Conservation (phyloP, 2,113 vertebrate species). For the Colaptes auratus region DNA sequence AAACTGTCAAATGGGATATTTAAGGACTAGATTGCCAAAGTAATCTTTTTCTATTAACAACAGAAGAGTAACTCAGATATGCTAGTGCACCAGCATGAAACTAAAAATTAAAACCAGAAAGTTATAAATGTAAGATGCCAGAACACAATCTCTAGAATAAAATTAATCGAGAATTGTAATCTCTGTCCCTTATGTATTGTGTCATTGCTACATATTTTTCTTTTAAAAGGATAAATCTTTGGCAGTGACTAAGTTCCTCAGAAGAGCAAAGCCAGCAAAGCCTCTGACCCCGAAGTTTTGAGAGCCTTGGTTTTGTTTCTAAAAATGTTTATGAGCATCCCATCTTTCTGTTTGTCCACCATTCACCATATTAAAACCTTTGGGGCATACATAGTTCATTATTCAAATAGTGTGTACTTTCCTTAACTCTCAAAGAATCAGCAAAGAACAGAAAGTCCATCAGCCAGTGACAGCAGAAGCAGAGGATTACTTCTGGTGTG, state of each 20-base stretch:
- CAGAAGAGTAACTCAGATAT: not conserved
- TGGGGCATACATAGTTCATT: not conserved
- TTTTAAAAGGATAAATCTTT: not conserved
- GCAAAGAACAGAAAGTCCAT: not conserved
- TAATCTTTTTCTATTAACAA: not conserved
- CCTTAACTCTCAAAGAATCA: not conserved
- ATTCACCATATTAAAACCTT: not conserved
- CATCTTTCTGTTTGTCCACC: accelerated
- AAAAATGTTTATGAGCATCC: not conserved
- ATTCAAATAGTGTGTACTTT: not conserved
- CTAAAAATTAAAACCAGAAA: not conserved
- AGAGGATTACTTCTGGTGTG: not conserved
- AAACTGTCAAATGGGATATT: not conserved
- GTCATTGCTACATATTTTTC: not conserved
- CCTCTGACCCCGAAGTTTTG: accelerated
- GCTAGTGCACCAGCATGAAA: not conserved
- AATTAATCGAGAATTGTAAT: not conserved
- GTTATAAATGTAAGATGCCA: accelerated
- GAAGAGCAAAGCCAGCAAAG: not conserved
- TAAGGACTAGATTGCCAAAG: not conserved
- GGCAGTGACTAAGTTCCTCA: not conserved
- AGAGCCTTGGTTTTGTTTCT: not conserved
- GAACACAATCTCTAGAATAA: not conserved
- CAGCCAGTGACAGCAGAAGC: not conserved
- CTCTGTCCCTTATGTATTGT: not conserved